Conservation (phyloP, 1,140 invertebrate species). For the Ylistrum balloti region DNA sequence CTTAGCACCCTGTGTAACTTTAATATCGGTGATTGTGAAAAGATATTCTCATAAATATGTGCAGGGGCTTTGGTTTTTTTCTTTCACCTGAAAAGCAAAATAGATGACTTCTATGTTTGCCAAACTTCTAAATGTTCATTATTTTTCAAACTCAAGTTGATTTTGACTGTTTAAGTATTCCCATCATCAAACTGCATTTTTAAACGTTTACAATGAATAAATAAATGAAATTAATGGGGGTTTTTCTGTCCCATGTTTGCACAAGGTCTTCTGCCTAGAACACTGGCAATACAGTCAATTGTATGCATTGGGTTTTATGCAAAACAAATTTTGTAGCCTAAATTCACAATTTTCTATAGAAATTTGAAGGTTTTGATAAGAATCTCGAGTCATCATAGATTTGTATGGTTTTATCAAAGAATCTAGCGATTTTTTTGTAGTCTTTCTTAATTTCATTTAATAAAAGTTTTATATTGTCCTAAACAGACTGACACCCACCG, state of each 20-base stretch:
- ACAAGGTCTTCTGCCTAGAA: constrained; percentile 16
- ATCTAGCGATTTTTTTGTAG: constrained; percentile 39
- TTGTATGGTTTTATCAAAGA: constrained; percentile 40
- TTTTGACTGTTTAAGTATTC: constrained; percentile 39
- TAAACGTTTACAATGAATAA: constrained; percentile 14
- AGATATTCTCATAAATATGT: constrained; percentile 21
- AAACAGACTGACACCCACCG: constrained; percentile 24
- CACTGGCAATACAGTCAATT: not conserved
- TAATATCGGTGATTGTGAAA: constrained; percentile 5
- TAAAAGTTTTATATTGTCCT: constrained; percentile 36
- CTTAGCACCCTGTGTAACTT: constrained; percentile 13
- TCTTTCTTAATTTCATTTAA: constrained; percentile 40
- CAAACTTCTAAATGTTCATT: constrained; percentile 35
- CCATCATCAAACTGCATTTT: constrained; percentile 38
- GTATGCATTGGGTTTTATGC: constrained; percentile 6
- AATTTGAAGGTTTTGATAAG: constrained; percentile 40
- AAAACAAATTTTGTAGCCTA: constrained; percentile 40
- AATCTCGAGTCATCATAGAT: constrained; percentile 5
- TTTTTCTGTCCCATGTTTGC: not conserved
- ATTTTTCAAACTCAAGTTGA: constrained; percentile 40
- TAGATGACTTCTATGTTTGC: constrained; percentile 11
- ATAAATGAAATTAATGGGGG: constrained; percentile 35
- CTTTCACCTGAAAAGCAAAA: not conserved
- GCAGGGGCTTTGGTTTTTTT: not conserved
- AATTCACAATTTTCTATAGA: constrained; percentile 40